Percentiles rank a stretch among this genome's conserved stretches.
Conservation (phyloP, 2,797 vertebrate genomes). For the Lepus townsendii region DNA sequence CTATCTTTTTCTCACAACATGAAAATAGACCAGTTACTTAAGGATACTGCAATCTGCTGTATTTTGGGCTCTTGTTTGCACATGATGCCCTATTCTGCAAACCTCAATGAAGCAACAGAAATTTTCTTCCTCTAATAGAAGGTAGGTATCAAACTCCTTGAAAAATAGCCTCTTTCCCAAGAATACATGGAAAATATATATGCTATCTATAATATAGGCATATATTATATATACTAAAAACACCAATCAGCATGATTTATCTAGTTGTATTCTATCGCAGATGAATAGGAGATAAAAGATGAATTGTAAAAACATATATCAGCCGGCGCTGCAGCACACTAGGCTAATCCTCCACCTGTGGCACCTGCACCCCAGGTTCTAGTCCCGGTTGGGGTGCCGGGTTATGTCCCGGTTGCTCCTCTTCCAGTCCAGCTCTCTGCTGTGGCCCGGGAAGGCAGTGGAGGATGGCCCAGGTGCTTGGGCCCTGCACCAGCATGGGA, state of each 20-base stretch:
- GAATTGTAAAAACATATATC: too few species aligned
- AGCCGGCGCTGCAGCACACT: too few species aligned
- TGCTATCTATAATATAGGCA: not conserved
- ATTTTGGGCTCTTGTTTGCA: not conserved
- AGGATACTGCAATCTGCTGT: not conserved
- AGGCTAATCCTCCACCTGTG: too few species aligned
- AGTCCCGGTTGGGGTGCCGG: too few species aligned
- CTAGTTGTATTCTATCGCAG: not conserved
- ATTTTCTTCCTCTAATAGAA: not conserved
- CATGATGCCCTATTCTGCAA: not conserved
- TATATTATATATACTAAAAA: constrained; percentile 12
- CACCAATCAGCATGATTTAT: not conserved
- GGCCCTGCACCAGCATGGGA: too few species aligned
- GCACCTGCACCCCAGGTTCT: too few species aligned
- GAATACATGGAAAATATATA: not conserved
- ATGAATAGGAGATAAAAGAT: not conserved
- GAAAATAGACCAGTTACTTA: not conserved
- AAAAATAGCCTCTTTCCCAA: not conserved
- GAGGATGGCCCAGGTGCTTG: too few species aligned
- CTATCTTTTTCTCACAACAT: not conserved
- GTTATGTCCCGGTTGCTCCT: too few species aligned
- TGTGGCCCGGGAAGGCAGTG: too few species aligned
- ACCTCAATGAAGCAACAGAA: not conserved
- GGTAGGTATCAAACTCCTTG: not conserved
- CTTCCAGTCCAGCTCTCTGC: too few species aligned